A percentile compares a stretch with the other conserved stretches of the same genome.
These are phyloP conservation scores for Mus musculus DNA, from an alignment of 2,113 vertebrate species.

Conservation along the genomic window DNA sequence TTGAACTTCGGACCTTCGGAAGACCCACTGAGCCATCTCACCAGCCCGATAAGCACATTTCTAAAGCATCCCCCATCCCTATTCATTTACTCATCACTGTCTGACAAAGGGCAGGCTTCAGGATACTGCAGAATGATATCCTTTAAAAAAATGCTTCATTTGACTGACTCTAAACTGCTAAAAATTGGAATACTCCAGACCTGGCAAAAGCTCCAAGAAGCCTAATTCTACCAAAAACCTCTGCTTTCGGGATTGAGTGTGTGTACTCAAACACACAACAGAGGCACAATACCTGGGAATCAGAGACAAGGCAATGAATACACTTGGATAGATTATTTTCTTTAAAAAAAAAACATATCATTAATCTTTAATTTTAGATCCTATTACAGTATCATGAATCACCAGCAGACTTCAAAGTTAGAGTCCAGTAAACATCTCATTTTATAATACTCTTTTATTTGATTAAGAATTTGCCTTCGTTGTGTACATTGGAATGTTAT, in stretches of 20 bases:
- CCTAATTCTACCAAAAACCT: conserved; percentile 18
- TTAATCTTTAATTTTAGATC: conserved; percentile 71
- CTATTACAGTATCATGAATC: conserved; percentile 55
- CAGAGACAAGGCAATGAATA: conserved; percentile 54
- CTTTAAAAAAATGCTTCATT: neutral
- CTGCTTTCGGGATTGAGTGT: neutral
- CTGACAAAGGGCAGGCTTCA: neutral
- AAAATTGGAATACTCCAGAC: conserved; percentile 23
- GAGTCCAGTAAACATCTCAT: conserved; percentile 66
- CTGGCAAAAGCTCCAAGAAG: neutral
- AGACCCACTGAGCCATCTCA: too few species aligned
- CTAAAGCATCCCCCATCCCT: neutral
- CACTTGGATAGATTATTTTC: conserved; percentile 52
- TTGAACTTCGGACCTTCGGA: too few species aligned
- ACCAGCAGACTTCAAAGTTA: conserved; percentile 47
- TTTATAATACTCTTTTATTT: conserved; percentile 94
- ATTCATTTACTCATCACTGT: neutral
- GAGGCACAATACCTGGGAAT: neutral
- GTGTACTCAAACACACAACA: neutral
- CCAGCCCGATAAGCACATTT: neutral
- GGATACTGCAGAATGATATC: neutral
- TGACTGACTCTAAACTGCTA: neutral
- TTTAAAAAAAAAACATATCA: conserved; percentile 55
- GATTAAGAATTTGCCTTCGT: conserved; percentile 89
- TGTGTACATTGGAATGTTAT: conserved; percentile 94